These are phyloP conservation scores for Stenopsyche tienmushanensis DNA, from an alignment of 1,140 invertebrate species.

Conservation along the genomic window DNA sequence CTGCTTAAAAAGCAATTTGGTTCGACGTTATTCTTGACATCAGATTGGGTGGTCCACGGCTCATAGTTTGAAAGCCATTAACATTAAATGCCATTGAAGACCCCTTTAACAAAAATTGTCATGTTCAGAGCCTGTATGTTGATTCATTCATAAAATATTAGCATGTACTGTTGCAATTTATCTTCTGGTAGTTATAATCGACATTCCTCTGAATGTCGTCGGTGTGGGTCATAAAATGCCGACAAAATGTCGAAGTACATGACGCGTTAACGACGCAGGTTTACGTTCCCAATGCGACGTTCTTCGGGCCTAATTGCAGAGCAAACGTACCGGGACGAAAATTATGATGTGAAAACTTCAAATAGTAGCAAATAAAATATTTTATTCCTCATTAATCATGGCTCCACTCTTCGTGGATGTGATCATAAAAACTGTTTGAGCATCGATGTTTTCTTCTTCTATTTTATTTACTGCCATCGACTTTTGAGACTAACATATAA, in stretches of 20 bases:
- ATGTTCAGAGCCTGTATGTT: too few relatives aligned
- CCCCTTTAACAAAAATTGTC: too few relatives aligned
- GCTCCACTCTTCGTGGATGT: too few relatives aligned
- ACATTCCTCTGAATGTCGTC: not conserved
- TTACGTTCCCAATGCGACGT: not conserved
- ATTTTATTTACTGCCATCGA: too few relatives aligned
- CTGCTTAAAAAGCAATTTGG: too few relatives aligned
- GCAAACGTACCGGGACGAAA: conserved; percentile 17
- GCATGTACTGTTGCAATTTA: too few relatives aligned
- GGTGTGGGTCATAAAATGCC: not conserved
- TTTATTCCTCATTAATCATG: conserved; percentile 11
- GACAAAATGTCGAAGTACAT: conserved; percentile 12
- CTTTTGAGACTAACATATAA: too few relatives aligned
- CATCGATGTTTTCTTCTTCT: too few relatives aligned
- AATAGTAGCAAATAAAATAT: conserved; percentile 5
- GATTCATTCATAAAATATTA: too few relatives aligned
- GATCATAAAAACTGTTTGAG: too few relatives aligned
- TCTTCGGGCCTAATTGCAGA: conserved; percentile 9
- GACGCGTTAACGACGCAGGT: not conserved
- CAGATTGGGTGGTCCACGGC: not conserved
- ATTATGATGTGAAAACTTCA: conserved; percentile 14
- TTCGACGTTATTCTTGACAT: too few relatives aligned
- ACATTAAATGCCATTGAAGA: not conserved
- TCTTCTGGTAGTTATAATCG: not conserved
- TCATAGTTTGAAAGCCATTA: not conserved